Base-by-base conservation (phyloP, 2,888 invertebrate genomes). In the Cancer borealis region DNA sequence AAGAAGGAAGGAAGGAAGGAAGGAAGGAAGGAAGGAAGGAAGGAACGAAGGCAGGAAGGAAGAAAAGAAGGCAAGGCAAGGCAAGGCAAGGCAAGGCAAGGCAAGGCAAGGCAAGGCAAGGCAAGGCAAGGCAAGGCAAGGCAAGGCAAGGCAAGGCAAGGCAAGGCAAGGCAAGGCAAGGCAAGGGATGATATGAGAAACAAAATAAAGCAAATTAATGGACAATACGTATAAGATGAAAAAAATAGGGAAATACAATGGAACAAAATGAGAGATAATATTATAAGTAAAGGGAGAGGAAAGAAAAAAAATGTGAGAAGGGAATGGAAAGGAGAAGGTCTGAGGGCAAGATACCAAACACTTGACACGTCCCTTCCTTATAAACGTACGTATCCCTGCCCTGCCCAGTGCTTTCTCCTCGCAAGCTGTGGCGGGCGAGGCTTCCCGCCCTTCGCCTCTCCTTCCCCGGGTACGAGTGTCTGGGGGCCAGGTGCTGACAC, bases 401-500 rank as follows among this genome's bases (percentile, higher is more conserved):
- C 79, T 79, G 79, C 79, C 79, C 79, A 8, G 21, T 79, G 79
- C 79, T 79, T 79, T 79, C 79, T 79, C 79, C 30, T 79, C 79
- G 10, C 30, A 79, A 26, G 12, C 79, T 8, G 21, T 79, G 79
- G 26, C 30, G 26, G 21, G 79, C 30, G 12, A 79, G 79, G 79
- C 30, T 26, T 8, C 10, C 79, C 79, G 30, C 79, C 79, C 26
- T 30, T 79, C 26, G 12, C 79, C 79, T 79, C 30, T 8, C 79
- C 79, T 79, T 26, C 12, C 26, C 79, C 79, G 79, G 79, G 79
- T 79, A 26, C 79, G 30, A 30, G 30, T 30, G 79, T 79, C 79
- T 79, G 79, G 79, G 30, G 79, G 79, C 79, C 79, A 79, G 79
- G 79, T 79, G 79, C 30, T 79, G 79, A 79, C 79, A 26, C 79